A percentile compares a stretch with the other conserved stretches of the same genome.
Evolutionary conservation across 2,888 invertebrate species (phyloP).

Genomic region (Ichneumon xanthorius): DNA sequence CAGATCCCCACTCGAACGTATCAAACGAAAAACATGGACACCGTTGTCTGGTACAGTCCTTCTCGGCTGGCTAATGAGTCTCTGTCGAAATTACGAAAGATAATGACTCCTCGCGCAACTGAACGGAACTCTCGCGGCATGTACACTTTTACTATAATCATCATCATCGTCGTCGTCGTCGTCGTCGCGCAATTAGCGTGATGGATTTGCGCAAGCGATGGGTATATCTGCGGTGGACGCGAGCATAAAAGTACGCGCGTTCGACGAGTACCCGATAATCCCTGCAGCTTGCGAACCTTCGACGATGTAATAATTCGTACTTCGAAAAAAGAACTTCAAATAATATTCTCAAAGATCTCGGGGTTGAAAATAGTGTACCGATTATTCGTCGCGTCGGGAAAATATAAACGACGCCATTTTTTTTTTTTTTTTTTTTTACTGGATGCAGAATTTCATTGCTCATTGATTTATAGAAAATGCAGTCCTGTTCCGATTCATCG

Average conservation of each 20-base stretch:
- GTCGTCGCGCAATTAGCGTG: slow-evolving; percentile 11
- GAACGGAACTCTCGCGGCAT: neutral
- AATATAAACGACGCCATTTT: too few relatives aligned
- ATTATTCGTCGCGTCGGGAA: too few relatives aligned
- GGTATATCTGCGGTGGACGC: neutral
- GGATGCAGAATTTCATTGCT: neutral
- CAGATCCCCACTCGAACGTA: slow-evolving; percentile 54
- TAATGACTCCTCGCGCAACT: neutral
- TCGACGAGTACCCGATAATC: neutral
- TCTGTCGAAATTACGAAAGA: neutral
- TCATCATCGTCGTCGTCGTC: neutral
- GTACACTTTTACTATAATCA: neutral
- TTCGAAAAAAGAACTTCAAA: neutral
- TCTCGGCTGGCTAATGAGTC: neutral
- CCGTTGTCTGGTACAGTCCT: neutral
- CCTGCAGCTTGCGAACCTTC: neutral
- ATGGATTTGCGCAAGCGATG: slow-evolving; percentile 2
- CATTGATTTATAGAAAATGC: neutral
- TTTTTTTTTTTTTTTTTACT: neutral
- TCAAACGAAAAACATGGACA: slow-evolving; percentile 31
- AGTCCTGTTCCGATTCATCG: neutral
- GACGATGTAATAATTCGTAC: neutral
- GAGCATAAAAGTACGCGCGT: neutral
- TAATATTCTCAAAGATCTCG: too few relatives aligned
- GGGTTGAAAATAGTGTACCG: too few relatives aligned